Base-by-base conservation (phyloP, 2,113 vertebrate species). In the Otocyon megalotis region DNA sequence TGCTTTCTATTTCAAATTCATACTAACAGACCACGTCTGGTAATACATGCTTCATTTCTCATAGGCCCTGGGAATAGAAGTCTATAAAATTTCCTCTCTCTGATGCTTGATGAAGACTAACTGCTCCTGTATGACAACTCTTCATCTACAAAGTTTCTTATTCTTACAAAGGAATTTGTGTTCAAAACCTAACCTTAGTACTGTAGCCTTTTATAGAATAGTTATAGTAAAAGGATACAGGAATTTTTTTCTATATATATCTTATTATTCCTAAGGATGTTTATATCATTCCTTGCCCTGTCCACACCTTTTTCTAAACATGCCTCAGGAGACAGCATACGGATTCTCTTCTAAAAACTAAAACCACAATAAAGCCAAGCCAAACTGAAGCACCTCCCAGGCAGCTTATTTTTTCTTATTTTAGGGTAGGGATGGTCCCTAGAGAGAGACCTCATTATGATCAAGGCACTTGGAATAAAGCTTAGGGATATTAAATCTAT, bases 281-380 rank as follows among this genome's bases (percentile, higher is more conserved):
- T 97, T 97, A 85, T 92, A 82, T 82, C 87, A 86, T 92, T 98
- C 93, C 81, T 97, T 58, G 65, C 87, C 58, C 82, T 84, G 26
- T 58, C 87, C 84, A 80, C 87, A 93, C 93, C 95, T 97, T 63
- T 90, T 93, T 97, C 60, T 97, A 90, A 97, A 82, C 81, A 95
- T 24, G 76, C 71, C 88, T 77, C 88, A 76, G 69, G 88, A 95
- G 92, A 92, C 26, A 88, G 81, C 60, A 32, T 8, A 35, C 1
- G 4, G 6, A 9, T 76, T 96, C 60, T 88, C 48, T 87, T 96
- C 71, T 92, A 95, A 92, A 82, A 88, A 71, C n/a, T 37, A 63
- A 95, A 96, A 92, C 80, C 65, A 69, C 62, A 62, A n/a, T 63
- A 94, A 92, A 97, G 54, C 92, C 79, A 93, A 94, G 30, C 58